phyloP scores from a whole-genome alignment of 2,797 vertebrate species.

The Tadarida brasiliensis region DNA sequence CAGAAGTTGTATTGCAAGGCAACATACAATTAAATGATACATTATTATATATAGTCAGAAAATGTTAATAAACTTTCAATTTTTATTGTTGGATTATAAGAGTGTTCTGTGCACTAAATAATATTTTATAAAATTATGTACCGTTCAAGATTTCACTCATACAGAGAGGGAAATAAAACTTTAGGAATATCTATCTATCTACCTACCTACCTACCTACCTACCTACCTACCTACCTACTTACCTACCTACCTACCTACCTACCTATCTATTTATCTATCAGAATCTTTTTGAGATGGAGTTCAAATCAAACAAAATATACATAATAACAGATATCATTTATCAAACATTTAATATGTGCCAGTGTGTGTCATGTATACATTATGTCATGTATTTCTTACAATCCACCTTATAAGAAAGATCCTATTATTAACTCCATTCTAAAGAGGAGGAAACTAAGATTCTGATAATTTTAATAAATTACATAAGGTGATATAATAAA shows the following conservation, averaged over 20 bases:
- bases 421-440: background rate
- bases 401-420: background rate
- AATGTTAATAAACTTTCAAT: constrained; percentile 13
- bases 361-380: background rate
- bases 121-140: background rate
- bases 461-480: background rate
- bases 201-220: background rate
- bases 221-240: background rate
- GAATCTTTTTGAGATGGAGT: background rate
- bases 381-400: background rate
- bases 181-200: background rate
- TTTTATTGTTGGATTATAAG: constrained; percentile 43
- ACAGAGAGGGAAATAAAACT: background rate
- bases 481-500: background rate
- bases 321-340: background rate
- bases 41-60: background rate
- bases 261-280: background rate
- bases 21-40: background rate
- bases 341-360: background rate
- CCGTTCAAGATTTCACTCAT: background rate
- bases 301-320: constrained; percentile 27
- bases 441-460: background rate
- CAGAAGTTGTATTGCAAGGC: background rate
- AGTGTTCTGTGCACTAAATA: background rate
- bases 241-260: background rate